Evolutionary conservation across 37 sponge, comb jelly and placozoan species (phyloP).

Genomic region (Geodia barretti): DNA sequence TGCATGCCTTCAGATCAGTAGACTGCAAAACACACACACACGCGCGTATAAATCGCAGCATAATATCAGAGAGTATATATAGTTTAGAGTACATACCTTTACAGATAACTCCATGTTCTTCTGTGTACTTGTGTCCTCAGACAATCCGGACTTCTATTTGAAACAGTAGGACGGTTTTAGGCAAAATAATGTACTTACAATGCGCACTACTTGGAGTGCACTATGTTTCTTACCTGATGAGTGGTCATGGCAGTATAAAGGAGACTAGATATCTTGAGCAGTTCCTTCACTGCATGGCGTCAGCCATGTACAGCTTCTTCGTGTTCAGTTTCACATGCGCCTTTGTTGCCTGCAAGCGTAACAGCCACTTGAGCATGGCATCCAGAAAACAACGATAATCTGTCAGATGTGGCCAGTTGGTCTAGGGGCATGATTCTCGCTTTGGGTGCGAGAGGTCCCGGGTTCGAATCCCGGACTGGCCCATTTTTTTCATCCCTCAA

Average conservation of each 20-base stretch:
- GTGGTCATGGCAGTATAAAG: conserved; percentile 89
- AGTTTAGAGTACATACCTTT: conserved; percentile 25
- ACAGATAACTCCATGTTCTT: conserved; percentile 18
- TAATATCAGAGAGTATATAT: background rate
- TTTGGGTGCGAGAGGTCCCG: conserved; percentile 71
- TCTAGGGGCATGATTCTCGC: conserved; percentile 25
- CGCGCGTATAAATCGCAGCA: too few relatives aligned
- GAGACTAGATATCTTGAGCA: conserved; percentile 86
- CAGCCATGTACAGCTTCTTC: conserved; percentile 94
- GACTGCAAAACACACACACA: conserved; percentile 33
- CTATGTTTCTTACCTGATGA: conserved; percentile 18
- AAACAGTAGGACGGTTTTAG: too few relatives aligned
- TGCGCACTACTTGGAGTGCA: too few relatives aligned
- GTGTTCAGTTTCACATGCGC: conserved; percentile 95
- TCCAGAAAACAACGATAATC: too few relatives aligned
- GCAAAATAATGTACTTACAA: too few relatives aligned
- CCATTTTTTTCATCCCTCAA: conserved; percentile 40
- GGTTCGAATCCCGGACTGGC: conserved; percentile 63
- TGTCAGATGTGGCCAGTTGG: background rate
- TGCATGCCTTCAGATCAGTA: conserved; percentile 83
- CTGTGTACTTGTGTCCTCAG: background rate
- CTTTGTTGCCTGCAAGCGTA: conserved; percentile 77
- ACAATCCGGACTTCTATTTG: background rate
- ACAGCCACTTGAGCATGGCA: too few relatives aligned
- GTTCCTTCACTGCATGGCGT: conserved; percentile 98